Conservation (phyloP, 2,113 vertebrate species). For the Atractosteus spatula region DNA sequence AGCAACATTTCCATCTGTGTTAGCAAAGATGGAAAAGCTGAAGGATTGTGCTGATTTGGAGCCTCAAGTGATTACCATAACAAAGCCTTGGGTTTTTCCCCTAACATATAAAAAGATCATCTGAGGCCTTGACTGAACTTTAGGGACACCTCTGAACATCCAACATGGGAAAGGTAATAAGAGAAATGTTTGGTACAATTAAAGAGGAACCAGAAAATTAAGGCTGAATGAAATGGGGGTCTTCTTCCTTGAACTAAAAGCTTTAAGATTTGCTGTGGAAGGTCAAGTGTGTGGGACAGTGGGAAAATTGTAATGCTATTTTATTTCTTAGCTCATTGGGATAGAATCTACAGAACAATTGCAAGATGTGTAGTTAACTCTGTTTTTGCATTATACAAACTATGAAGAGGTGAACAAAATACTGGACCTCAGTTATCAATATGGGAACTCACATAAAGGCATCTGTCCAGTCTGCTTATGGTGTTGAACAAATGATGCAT, state of each 20-base stretch:
- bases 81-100: conserved; percentile 41
- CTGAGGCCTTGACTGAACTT: conserved; percentile 18
- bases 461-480: no score
- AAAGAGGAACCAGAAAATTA: conserved; percentile 36
- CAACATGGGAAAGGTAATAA: conserved; percentile 68
- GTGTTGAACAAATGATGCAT: background rate
- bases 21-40: conserved; percentile 52
- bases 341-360: no score
- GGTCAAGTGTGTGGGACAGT: no score
- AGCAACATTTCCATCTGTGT: background rate
- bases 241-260: background rate
- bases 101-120: conserved; percentile 57
- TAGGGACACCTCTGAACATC: conserved; percentile 36
- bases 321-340: no score
- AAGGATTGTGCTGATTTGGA: conserved; percentile 34
- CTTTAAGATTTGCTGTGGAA: background rate
- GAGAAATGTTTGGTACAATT: background rate
- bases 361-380: no score
- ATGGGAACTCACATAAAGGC: background rate
- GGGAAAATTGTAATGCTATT: no score
- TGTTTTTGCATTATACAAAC: no score
- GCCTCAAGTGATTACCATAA: conserved; percentile 36
- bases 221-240: conserved; percentile 9
- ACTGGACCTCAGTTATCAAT: background rate
- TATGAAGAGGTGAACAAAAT: no score